Base-by-base conservation (phyloP, 1,140 invertebrate species). In the Drosophila insularis region DNA sequence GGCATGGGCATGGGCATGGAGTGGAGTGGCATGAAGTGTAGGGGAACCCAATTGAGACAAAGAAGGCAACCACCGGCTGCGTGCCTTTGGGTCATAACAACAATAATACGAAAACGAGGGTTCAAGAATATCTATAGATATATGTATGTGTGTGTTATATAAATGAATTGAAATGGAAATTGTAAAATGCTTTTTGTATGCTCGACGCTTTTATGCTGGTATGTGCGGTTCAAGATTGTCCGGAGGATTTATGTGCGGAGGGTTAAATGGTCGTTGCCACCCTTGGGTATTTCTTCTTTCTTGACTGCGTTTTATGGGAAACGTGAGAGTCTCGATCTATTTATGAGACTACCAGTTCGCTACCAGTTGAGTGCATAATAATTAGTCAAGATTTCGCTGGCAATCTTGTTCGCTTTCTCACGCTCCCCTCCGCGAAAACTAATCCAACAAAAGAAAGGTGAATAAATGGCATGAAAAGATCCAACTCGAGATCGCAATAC, bases 341-440 rank as follows among this genome's bases (percentile, higher is more conserved):
- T 27, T 27, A 11, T 13, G 0, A 32, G 50, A 21, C 43, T 21
- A 11, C 43, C 43, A 21, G 43, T 50, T 10, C 10, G 61, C 54
- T 68, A 71, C 71, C 62, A 77, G 81, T 81, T 71, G 78, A 73
- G 72, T 80, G 84, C 73, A 78, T 89, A 77, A 68, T 89, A 82
- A 89, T 77, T 72, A 87, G 82, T 77, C 68, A 87, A 87, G 82
- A 87, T 82, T 81, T 87, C n/a, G 59, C 70, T 62, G 6, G 17
- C 14, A 13, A 60, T 63, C 64, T 54, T 50, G 56, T 72, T 40
- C 37, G 46, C 4, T 82, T 87, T 87, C 82, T 87, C 82, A 87
- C 82, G 82, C 71, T 43, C 35, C 43, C 46, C 6, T 74, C 59
- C 43, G 75, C 59, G 61, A 76, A 68, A 68, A 68, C 54, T 35